Percentiles rank a stretch among this genome's conserved stretches.
Conservation (phyloP, 2,113 vertebrate species). For the Hemiscyllium ocellatum region DNA sequence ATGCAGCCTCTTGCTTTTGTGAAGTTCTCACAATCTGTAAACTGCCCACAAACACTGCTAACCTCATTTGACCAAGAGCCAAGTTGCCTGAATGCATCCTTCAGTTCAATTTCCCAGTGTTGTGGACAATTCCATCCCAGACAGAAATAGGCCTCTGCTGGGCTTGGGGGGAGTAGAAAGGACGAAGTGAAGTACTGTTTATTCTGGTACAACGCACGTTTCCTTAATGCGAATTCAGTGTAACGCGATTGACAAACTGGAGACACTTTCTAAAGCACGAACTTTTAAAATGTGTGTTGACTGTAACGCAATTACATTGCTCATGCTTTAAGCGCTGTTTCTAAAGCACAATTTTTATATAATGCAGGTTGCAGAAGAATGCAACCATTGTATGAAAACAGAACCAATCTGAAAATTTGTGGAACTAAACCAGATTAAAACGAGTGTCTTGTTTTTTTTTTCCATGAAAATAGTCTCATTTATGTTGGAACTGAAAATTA, state of each 20-base stretch:
- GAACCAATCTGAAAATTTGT: not conserved
- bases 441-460: not conserved
- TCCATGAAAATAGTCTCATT: not conserved
- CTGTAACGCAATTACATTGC: too few relatives aligned
- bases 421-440: not conserved
- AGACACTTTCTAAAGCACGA: too few relatives aligned
- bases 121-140: not conserved
- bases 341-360: too few relatives aligned
- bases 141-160: not conserved
- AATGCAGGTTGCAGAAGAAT: too few relatives aligned
- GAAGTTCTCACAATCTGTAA: not conserved
- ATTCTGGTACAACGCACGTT: too few relatives aligned
- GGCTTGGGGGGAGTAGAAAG: not conserved
- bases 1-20: not conserved
- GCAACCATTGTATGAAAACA: too few relatives aligned
- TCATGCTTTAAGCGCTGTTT: too few relatives aligned
- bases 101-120: not conserved
- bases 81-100: not conserved
- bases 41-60: not conserved
- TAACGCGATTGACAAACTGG: too few relatives aligned
- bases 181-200: not conserved
- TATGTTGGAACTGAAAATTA: not conserved
- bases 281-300: too few relatives aligned
- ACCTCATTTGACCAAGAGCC: not conserved
- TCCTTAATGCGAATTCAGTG: too few relatives aligned